Percentiles rank a stretch among this genome's conserved stretches.
Conservation (phyloP, 2,797 vertebrate genomes). For the Mionectes olivaceus region DNA sequence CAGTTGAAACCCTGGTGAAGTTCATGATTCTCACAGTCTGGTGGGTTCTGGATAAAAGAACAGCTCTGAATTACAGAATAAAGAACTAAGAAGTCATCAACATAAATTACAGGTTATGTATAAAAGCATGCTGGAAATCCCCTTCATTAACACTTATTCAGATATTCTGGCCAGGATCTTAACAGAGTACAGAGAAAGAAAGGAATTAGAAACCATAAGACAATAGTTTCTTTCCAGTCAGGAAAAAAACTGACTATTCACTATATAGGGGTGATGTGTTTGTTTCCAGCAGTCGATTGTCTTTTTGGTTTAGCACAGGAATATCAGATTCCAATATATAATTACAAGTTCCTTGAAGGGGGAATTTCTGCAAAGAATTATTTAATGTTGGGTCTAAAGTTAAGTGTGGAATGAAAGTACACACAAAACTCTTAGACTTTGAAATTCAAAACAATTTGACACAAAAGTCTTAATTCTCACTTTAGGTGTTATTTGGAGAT, state of each 20-base stretch:
- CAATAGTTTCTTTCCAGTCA: neutral
- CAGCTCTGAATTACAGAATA: neutral
- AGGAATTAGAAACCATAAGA: neutral
- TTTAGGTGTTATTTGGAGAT: neutral
- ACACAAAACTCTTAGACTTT: neutral
- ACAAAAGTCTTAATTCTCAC: neutral
- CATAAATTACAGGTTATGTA: neutral
- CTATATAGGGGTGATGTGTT: neutral
- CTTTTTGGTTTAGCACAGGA: neutral
- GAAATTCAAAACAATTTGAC: neutral
- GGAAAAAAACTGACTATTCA: neutral
- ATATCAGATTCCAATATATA: neutral
- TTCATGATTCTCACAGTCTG: neutral
- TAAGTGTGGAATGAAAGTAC: neutral
- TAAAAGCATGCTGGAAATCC: neutral
- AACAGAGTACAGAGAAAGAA: neutral
- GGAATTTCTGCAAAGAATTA: neutral
- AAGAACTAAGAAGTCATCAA: neutral
- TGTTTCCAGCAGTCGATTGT: neutral
- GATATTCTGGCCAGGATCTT: neutral
- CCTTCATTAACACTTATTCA: neutral
- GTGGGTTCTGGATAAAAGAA: neutral
- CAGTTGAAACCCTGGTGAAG: neutral
- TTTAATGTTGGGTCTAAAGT: neutral
- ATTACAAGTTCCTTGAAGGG: neutral